These are phyloP conservation scores for Plutella xylostella DNA, from an alignment of 2,888 invertebrate genomes.

Conservation along the genomic window DNA sequence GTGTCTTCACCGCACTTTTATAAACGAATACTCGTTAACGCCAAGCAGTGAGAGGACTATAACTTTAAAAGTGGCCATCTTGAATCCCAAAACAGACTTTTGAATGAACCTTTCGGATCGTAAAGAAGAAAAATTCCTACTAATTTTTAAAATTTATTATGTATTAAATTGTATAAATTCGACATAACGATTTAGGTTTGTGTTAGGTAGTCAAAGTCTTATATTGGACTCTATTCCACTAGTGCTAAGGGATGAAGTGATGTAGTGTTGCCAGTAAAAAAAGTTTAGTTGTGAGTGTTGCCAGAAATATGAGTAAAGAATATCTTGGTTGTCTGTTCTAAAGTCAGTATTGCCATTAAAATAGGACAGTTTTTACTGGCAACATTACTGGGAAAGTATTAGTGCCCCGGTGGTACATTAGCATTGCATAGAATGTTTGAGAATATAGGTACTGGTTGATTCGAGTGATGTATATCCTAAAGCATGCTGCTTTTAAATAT, in stretches of 20 bases:
- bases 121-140: conserved; percentile 33
- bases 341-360: too few species aligned
- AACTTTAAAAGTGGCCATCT: background rate
- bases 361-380: too few species aligned
- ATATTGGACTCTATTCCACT: background rate
- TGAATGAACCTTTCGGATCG: too few species aligned
- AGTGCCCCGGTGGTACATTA: background rate
- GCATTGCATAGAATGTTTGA: background rate
- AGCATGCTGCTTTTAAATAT: too few species aligned
- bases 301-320: background rate
- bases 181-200: background rate
- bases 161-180: background rate
- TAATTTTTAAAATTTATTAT: conserved; percentile 30
- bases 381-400: background rate
- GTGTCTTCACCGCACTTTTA: background rate
- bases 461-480: background rate
- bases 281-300: too few species aligned
- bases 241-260: background rate
- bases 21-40: background rate
- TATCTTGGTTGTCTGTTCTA: background rate
- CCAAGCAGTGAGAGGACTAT: conserved; percentile 17
- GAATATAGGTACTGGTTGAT: conserved; percentile 4
- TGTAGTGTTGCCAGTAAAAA: too few species aligned
- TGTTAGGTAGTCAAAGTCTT: background rate
- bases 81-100: background rate